Evolutionary conservation across 64 coral and sea anemone genomes (phyloP).

Genomic region (Acropora tenuis): DNA sequence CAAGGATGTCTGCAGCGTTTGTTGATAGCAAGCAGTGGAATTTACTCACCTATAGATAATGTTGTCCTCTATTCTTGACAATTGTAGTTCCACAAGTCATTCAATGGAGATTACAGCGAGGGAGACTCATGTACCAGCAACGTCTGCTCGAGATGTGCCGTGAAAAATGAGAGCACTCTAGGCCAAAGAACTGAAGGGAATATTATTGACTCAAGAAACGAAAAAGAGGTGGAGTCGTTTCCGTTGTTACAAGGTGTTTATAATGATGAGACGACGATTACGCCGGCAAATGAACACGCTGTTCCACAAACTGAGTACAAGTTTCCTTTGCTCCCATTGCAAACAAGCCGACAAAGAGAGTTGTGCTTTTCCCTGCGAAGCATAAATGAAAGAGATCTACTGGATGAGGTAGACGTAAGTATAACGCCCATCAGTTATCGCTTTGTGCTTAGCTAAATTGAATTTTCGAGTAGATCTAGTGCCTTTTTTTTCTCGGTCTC

Average conservation of each 20-base stretch:
- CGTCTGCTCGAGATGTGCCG: neutral
- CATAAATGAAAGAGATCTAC: slow-evolving; percentile 1
- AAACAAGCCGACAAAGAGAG: neutral
- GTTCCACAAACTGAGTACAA: neutral
- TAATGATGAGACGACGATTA: neutral
- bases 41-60: no score
- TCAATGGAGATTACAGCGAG: neutral
- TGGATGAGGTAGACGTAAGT: neutral
- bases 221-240: neutral
- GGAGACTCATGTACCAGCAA: neutral
- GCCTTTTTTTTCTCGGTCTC: no score
- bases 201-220: neutral
- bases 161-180: neutral
- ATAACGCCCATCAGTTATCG: neutral
- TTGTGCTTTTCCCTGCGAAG: neutral
- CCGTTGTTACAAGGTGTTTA: neutral
- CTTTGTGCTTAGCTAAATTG: no score
- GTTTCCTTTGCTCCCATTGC: neutral
- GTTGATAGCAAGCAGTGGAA: no score
- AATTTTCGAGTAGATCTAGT: no score
- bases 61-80: no score
- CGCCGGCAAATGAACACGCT: neutral
- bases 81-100: neutral
- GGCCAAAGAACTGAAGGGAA: neutral
- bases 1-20: no score